Evolutionary conservation across 2,113 vertebrate species (phyloP), one percentile per base, ranked within the genome.

Genomic region (Scophthalmus maximus): DNA sequence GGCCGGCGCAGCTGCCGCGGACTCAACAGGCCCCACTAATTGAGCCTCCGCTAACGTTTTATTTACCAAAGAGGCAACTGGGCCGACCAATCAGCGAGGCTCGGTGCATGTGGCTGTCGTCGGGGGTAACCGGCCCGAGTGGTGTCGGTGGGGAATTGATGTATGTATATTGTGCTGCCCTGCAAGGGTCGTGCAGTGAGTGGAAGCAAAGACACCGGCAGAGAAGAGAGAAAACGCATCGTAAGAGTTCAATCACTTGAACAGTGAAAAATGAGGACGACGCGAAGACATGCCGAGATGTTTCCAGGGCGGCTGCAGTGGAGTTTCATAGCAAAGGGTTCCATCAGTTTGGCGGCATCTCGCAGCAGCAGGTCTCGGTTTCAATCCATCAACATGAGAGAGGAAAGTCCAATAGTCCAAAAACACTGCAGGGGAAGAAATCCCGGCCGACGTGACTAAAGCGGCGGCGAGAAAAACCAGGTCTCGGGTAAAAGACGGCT

Each of bases 11-110:
- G 88, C 89, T 92, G 92, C 85, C 47, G 47, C 70, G 61, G 40
- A 74, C 85, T 91, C 87, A 89, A 91, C 89, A 92, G 81, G 83
- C 85, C 80, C 44, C 3, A 25, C 85, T 92, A 88, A 93, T 91
- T 89, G 86, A 90, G 88, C 83, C 69, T 85, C 86, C 77, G 81
- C 89, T 81, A 87, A 91, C 89, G 82, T 89, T 91, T 93, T 87
- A 92, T 93, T 93, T 90, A 91, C 82, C 85, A 83, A 83, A 82
- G 72, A 87, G 88, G 81, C 73, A 75, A 77, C 67, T 61, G 27
- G 34, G 59, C 64, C 59, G n/a, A 59, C 79, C 90, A 89, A 89
- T 90, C 88, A 89, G 88, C 1, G 36, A 66, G 71, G 57, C 60
- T 50, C n/a, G 11, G 36, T 3, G 70, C 2, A 0, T 55, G 57